Conservation (phyloP, 2,113 vertebrate species). For the Microcebus tavaratra region DNA sequence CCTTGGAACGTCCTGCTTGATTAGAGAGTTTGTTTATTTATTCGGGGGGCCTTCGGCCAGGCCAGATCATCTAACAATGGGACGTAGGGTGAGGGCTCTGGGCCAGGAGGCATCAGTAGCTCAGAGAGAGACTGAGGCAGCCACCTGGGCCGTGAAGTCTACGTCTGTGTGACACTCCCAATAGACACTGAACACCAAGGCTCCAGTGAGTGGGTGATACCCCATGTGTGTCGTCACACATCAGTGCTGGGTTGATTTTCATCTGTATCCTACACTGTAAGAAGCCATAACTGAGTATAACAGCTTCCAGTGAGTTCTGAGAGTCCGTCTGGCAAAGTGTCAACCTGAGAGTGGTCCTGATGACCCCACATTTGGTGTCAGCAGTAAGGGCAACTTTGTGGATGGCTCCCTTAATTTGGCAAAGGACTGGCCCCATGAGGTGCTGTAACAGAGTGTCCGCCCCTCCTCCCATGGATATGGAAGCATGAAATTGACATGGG, state of each 20-base stretch:
- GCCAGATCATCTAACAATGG: neutral
- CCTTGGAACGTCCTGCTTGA: neutral
- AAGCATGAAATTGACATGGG: too few species aligned
- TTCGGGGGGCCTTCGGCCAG: neutral
- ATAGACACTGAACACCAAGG: neutral
- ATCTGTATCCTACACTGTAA: too few species aligned
- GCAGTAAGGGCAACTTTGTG: neutral
- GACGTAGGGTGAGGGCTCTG: neutral
- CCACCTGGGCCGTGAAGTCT: too few species aligned
- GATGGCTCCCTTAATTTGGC: neutral
- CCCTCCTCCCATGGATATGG: too few species aligned
- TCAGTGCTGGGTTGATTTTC: neutral
- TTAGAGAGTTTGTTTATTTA: neutral
- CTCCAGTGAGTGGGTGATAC: rapidly evolving
- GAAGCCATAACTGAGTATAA: neutral
- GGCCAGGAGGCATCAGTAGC: neutral
- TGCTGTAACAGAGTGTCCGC: too few species aligned
- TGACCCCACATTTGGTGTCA: neutral
- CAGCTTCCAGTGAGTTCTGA: neutral
- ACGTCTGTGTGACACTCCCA: neutral
- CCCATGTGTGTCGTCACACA: rapidly evolving
- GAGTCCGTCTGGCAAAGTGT: neutral
- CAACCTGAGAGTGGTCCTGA: neutral
- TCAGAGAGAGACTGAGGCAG: neutral
- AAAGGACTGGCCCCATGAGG: neutral